phyloP scores from a whole-genome alignment of 2,888 invertebrate species.

The Agrochola lychnidis region DNA sequence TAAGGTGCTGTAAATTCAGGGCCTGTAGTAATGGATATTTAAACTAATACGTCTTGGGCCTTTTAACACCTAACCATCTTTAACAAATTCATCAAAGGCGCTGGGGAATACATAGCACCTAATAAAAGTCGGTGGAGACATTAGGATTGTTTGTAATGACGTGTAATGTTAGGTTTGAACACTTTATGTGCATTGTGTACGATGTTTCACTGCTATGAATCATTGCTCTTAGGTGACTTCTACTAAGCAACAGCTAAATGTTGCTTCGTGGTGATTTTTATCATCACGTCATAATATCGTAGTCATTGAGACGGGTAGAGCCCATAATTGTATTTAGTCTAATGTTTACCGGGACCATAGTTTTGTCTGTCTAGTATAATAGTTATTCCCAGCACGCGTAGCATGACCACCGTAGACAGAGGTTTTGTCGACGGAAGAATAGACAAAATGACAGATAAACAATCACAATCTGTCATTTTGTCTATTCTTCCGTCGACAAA shows the following conservation, averaged over 20 bases:
- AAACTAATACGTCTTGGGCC: slow-evolving; percentile 15
- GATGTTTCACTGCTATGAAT: slow-evolving; percentile 5
- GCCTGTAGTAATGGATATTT: slow-evolving; percentile 33
- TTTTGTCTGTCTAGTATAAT: background rate
- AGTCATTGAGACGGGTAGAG: background rate
- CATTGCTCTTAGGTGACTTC: background rate
- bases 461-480: no score
- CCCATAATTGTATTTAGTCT: background rate
- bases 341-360: background rate
- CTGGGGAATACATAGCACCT: slow-evolving; percentile 48
- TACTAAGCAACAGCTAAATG: background rate
- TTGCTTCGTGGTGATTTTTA: background rate
- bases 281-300: background rate
- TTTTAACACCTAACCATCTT: slow-evolving; percentile 16
- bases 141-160: slow-evolving; percentile 7
- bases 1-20: slow-evolving; percentile 17
- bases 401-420: no score
- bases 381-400: no score
- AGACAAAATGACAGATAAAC: no score
- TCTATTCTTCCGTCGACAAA: no score
- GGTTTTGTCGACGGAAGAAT: no score
- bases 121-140: slow-evolving; percentile 25
- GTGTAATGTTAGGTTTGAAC: slow-evolving; percentile 2
- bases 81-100: slow-evolving; percentile 13
- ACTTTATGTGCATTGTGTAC: background rate